Percentiles rank a stretch among this genome's conserved stretches.
Evolutionary conservation across 2,113 vertebrate genomes (phyloP).

Genomic region (Aspidoscelis tigris): DNA sequence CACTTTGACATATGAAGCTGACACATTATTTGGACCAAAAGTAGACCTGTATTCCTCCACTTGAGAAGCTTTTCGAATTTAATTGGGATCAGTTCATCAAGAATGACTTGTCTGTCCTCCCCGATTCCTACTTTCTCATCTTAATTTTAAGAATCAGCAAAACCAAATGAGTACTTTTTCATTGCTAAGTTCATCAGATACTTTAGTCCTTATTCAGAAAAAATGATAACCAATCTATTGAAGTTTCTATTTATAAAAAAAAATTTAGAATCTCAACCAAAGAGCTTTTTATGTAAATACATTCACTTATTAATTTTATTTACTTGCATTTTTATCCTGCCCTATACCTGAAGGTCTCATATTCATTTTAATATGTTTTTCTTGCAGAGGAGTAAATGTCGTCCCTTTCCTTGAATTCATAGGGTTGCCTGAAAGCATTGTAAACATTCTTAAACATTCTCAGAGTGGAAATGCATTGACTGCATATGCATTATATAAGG

Average conservation of each 20-base stretch:
- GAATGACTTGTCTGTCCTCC: neutral
- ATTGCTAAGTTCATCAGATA: too few species aligned
- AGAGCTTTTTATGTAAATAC: neutral
- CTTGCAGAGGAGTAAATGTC: conserved; percentile 88
- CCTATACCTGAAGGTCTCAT: neutral
- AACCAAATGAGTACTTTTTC: too few species aligned
- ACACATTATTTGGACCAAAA: neutral
- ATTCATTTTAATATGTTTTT: conserved; percentile 54
- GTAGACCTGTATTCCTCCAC: neutral
- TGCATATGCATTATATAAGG: conserved; percentile 96
- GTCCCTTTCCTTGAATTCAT: conserved; percentile 88
- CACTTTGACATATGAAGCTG: neutral
- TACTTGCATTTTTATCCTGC: too few species aligned
- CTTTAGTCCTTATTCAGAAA: neutral
- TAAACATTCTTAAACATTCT: conserved; percentile 87
- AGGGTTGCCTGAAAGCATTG: conserved; percentile 85
- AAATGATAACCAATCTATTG: too few species aligned
- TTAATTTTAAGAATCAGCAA: neutral
- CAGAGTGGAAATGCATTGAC: conserved; percentile 90
- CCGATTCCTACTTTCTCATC: neutral
- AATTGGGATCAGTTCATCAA: neutral
- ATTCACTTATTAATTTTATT: too few species aligned
- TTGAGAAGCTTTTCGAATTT: neutral
- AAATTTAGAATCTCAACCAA: neutral
- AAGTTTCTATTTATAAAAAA: neutral